Evolutionary conservation across 2,888 invertebrate species (phyloP).

Genomic region (Pandemis heparana): DNA sequence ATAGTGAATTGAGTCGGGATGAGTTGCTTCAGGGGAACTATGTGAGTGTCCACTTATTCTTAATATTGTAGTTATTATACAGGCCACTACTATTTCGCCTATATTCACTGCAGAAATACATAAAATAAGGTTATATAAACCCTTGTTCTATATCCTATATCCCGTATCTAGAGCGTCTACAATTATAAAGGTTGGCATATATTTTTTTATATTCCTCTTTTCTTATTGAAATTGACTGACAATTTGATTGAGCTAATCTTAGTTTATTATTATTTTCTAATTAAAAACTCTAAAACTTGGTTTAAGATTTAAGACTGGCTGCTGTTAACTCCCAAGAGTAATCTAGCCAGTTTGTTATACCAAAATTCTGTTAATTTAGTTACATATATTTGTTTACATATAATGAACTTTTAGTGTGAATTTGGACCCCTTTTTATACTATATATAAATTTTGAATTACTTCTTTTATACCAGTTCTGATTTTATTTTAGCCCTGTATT

Average conservation of each 20-base stretch:
- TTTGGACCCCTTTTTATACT: not conserved
- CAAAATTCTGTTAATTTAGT: not conserved
- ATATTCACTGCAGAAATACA: not conserved
- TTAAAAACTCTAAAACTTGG: too few species aligned
- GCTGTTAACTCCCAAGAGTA: too few species aligned
- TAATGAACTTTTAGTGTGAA: not conserved
- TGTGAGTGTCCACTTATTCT: constrained; percentile 64
- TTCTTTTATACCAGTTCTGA: too few species aligned
- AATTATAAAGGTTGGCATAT: not conserved
- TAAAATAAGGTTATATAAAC: not conserved
- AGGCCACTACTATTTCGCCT: not conserved
- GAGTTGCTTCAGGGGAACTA: constrained; percentile 76
- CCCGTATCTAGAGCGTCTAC: not conserved
- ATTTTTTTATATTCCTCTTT: too few species aligned
- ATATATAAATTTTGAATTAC: too few species aligned
- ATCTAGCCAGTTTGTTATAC: not conserved
- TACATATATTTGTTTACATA: not conserved
- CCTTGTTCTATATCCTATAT: not conserved
- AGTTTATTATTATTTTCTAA: not conserved
- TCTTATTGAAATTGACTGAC: not conserved
- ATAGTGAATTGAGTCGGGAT: constrained; percentile 79
- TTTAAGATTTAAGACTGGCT: too few species aligned
- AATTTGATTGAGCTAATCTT: not conserved
- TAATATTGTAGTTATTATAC: not conserved
- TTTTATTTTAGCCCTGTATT: too few species aligned